Conservation (phyloP, 1,140 invertebrate species). For the Listronotus bonariensis region DNA sequence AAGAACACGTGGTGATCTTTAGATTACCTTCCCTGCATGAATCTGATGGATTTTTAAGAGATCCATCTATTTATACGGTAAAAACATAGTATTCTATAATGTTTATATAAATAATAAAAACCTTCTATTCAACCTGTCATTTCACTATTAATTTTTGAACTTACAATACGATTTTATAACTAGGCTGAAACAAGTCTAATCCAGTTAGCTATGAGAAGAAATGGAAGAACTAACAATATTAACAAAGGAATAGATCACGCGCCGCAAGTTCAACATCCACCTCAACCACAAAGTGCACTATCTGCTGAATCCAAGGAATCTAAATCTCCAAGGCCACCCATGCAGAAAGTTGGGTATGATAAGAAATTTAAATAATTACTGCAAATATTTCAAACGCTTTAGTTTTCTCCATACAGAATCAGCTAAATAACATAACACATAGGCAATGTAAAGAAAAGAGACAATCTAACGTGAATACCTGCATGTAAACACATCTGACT, state of each 20-base stretch:
- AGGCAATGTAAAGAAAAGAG: too few relatives aligned
- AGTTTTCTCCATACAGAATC: too few relatives aligned
- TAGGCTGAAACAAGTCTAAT: conserved; percentile 65
- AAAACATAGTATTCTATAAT: conserved; percentile 29
- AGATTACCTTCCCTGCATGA: conserved; percentile 73
- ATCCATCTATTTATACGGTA: conserved; percentile 71
- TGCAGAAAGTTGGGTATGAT: conserved; percentile 63
- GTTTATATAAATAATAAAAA: too few relatives aligned
- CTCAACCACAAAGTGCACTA: conserved; percentile 54
- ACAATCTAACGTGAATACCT: too few relatives aligned
- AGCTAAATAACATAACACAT: too few relatives aligned
- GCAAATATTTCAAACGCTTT: too few relatives aligned
- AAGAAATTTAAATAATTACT: background rate
- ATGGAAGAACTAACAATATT: conserved; percentile 55
- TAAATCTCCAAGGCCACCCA: conserved; percentile 58
- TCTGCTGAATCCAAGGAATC: conserved; percentile 58
- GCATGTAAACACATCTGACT: too few relatives aligned
- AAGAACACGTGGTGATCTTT: conserved; percentile 88
- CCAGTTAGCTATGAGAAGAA: conserved; percentile 62
- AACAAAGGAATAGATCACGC: conserved; percentile 46
- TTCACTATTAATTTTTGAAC: conserved; percentile 1
- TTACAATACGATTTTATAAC: conserved; percentile 28
- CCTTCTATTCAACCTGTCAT: too few relatives aligned
- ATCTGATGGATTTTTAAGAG: conserved; percentile 62
- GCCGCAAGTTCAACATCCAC: conserved; percentile 44